These are phyloP conservation scores for Euzetes globulus DNA, from an alignment of 2,888 invertebrate species.

Conservation along the genomic window DNA sequence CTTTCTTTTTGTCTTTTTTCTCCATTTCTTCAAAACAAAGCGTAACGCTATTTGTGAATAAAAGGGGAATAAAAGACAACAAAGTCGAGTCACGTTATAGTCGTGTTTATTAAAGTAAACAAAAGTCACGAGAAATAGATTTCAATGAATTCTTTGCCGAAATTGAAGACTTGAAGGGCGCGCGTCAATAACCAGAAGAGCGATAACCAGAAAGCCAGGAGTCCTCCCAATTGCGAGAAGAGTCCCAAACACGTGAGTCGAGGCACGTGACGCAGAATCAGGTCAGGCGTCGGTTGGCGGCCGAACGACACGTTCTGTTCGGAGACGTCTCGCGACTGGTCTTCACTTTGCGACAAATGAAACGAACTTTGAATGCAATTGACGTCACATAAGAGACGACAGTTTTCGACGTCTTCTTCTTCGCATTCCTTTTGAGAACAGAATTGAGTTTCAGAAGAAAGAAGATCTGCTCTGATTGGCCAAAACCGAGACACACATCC, in stretches of 20 bases:
- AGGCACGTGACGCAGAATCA: not conserved
- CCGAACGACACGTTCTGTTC: not conserved
- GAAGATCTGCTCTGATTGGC: too few relatives aligned
- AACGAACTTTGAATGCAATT: not conserved
- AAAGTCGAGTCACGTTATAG: too few relatives aligned
- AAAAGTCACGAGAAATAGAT: not conserved
- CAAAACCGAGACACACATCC: too few relatives aligned
- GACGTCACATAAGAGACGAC: not conserved
- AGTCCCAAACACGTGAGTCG: not conserved
- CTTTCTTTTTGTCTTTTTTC: too few relatives aligned
- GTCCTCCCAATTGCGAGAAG: not conserved
- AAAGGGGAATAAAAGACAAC: too few relatives aligned
- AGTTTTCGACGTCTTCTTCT: too few relatives aligned
- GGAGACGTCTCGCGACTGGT: not conserved
- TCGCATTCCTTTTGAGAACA: too few relatives aligned
- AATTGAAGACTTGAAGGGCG: too few relatives aligned
- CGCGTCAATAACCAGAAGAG: not conserved
- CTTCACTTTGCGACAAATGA: not conserved
- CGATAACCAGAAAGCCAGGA: not conserved
- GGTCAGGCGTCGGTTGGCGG: not conserved
- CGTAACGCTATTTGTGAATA: too few relatives aligned
- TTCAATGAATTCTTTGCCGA: not conserved
- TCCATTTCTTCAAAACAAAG: too few relatives aligned
- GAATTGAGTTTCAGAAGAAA: too few relatives aligned
- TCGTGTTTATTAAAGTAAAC: too few relatives aligned